Base-by-base conservation (phyloP, 2,888 invertebrate genomes). In the Thera britannica region DNA sequence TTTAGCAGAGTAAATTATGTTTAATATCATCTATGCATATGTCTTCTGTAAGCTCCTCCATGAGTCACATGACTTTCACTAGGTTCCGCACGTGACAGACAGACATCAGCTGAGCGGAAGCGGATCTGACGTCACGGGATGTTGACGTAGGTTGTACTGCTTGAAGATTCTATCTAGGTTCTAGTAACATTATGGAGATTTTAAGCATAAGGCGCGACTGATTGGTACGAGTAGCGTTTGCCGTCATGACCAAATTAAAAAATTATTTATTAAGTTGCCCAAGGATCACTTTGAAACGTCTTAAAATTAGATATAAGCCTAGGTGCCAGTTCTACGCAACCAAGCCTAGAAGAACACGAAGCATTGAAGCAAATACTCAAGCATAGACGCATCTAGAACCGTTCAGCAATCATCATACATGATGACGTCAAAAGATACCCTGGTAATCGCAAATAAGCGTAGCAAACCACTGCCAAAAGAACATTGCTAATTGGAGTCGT, bases 51-150 rank as follows among this genome's bases (percentile, higher is more conserved):
- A 34, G 23, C 12, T 56, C 12, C 34, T 46, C 46, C 46, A 36
- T 70, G 70, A 66, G 12, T 66, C 70, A 66, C 41, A 65, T 48
- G 79, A 86, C 86, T 86, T 86, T 86, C 86, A 85, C 86, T 68
- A 51, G 44, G 72, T 75, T 80, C 83, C 46, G 73, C 75, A 82
- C 85, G 84, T 83, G 84, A 81, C 79, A 76, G 79, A 77, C 80
- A 62, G 75, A 77, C 79, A 75, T 87, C 92, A 92, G 92, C 92
- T 91, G 91, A 84, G 85, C 88, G 92, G 90, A 90, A 88, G 79
- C 84, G 80, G 92, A 92, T 83, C 82, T 92, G 92, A 92, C 91
- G 91, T 88, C 90, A 89, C 82, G 85, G 86, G 85, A 85, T 82
- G 88, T 87, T 87, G 83, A 80, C 83, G 83, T 86, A 87, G 84